phyloP scores from a whole-genome alignment of 35 echinoderm and acorn worm species.

The Heliocidaris tuberculata region DNA sequence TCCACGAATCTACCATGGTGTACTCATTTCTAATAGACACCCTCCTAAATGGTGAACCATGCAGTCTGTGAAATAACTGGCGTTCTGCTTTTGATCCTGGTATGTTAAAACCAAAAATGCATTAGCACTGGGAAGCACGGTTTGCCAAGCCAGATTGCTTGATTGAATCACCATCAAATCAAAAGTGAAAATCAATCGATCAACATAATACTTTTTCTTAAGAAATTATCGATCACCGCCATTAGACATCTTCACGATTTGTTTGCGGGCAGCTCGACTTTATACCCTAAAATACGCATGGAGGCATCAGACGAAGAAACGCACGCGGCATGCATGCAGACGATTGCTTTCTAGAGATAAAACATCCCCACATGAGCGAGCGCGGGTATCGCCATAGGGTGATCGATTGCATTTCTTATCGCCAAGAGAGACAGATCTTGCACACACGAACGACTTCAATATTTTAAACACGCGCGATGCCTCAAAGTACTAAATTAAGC shows the following conservation, averaged over 20 bases:
- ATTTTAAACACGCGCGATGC: background rate
- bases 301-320: background rate
- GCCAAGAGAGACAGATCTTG: background rate
- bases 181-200: slow-evolving; percentile 13
- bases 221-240: slow-evolving; percentile 8
- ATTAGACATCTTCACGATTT: background rate
- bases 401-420: background rate
- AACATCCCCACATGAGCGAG: background rate
- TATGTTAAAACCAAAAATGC: slow-evolving; percentile 1
- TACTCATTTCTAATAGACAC: background rate
- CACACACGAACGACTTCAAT: background rate
- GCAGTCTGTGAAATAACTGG: background rate
- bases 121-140: background rate
- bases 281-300: background rate
- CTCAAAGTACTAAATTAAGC: background rate
- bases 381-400: background rate
- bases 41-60: background rate
- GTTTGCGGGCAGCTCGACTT: background rate
- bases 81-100: background rate
- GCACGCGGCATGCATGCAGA: background rate
- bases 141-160: background rate
- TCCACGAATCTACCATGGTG: too few species aligned
- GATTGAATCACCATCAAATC: slow-evolving; percentile 4
- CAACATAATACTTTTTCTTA: background rate
- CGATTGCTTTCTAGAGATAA: background rate